Base-by-base conservation (phyloP, 2,113 vertebrate genomes). In the Dipodomys ordii region DNA sequence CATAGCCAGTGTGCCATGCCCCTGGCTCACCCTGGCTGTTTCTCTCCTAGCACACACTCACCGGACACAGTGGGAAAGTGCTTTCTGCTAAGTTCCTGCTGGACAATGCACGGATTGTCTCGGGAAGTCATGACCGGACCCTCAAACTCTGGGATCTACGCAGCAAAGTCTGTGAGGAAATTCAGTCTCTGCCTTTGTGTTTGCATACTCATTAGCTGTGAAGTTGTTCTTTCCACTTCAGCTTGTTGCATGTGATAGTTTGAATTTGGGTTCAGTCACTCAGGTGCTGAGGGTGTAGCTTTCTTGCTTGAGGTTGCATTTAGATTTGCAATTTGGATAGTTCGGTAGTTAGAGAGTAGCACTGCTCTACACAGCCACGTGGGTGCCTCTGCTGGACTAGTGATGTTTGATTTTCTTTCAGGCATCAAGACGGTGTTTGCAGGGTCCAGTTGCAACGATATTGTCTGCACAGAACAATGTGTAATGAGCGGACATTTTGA, bases 401-500 rank as follows among this genome's bases (percentile, higher is more conserved):
- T 90, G 25, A 1, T 32, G 35, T 71, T 69, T 18, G 11, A 8
- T 64, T 32, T 88, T 32, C 92, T 96, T 96, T 57, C 96, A 99
- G 99, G 99, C 98, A 99, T 99, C 98, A 99, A 99, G 98, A 99
- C 99, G 0, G 99, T 99, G 68, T 99, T 99, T 96, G 99, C 99
- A 0, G 99, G 99, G 6, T 99, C 99, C 96, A 99, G 99, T 98
- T 99, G 99, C 97, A 99, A 99, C 28, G 99, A 99, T 95, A 99
- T 99, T 0, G 99, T 99, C 19, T 99, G 99, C 97, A 99, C 99
- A 0, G 99, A 99, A 95, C 99, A 99, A 88, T 99, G 99, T 95
- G 99, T 99, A 27, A 99, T 99, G 99, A 99, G 99, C 25, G 99
- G 99, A 86, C 99, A 99, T 96, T 99, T 99, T 67, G 99, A 99